Conservation (phyloP, 2,888 invertebrate species). For the Tuta absoluta region DNA sequence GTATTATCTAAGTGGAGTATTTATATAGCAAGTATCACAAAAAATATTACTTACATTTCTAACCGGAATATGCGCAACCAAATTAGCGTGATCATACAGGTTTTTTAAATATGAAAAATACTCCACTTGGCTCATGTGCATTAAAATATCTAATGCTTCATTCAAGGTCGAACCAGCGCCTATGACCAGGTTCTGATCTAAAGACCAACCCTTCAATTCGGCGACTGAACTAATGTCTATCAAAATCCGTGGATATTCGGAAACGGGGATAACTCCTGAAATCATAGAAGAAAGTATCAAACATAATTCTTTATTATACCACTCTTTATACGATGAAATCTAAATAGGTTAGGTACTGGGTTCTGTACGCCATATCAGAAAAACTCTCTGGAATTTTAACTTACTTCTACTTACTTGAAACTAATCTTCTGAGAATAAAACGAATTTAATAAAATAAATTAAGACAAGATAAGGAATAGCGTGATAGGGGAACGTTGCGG, state of each 20-base stretch:
- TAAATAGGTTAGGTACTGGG: too few species aligned
- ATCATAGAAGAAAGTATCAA: background rate
- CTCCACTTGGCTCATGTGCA: conserved; percentile 56
- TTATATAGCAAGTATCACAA: too few species aligned
- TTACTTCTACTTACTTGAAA: too few species aligned
- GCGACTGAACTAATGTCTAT: conserved; percentile 82
- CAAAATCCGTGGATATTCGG: conserved; percentile 63
- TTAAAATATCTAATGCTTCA: conserved; percentile 76
- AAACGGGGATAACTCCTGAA: conserved; percentile 60
- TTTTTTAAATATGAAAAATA: conserved; percentile 82
- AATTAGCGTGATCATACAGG: conserved; percentile 83
- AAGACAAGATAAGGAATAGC: too few species aligned
- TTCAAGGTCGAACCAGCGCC: conserved; percentile 54
- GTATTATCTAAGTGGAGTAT: too few species aligned
- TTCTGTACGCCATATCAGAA: too few species aligned
- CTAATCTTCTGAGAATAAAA: too few species aligned
- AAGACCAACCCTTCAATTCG: conserved; percentile 72
- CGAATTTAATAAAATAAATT: too few species aligned
- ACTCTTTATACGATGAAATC: too few species aligned
- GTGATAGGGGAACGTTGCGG: too few species aligned
- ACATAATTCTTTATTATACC: background rate
- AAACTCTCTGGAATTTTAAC: too few species aligned
- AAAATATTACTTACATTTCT: conserved; percentile 82
- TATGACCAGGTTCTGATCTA: conserved; percentile 70
- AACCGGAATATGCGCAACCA: conserved; percentile 86